These are phyloP conservation scores for Sarcophaga rosellei DNA, from an alignment of 2,888 invertebrate species.

Conservation along the genomic window DNA sequence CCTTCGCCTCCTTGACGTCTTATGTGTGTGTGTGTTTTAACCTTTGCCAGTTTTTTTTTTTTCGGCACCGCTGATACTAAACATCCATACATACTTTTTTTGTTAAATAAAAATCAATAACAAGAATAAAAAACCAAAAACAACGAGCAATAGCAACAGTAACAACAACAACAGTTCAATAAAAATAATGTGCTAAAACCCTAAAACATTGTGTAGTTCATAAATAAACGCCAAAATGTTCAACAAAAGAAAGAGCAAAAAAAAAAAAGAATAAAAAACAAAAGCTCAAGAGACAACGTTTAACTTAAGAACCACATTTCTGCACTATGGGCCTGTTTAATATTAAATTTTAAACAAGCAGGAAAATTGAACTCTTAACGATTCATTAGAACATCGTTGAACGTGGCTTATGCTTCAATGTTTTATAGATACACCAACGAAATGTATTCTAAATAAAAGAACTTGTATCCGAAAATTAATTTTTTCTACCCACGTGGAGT, in stretches of 20 bases:
- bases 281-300: conserved; percentile 43
- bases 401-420: too few relatives aligned
- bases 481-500: too few relatives aligned
- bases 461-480: too few relatives aligned
- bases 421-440: too few relatives aligned
- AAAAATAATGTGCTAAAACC: conserved; percentile 61
- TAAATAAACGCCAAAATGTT: conserved; percentile 63
- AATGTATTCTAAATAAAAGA: too few relatives aligned
- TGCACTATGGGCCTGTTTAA: conserved; percentile 31
- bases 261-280: neutral
- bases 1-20: neutral
- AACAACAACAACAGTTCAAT: neutral
- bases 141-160: neutral
- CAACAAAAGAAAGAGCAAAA: neutral
- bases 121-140: neutral
- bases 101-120: too few relatives aligned
- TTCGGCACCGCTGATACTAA: too few relatives aligned
- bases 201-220: conserved; percentile 67
- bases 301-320: conserved; percentile 17
- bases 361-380: too few relatives aligned
- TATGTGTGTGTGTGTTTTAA: neutral
- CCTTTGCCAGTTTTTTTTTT: neutral
- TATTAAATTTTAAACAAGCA: neutral
- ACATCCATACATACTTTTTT: neutral
- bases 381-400: too few relatives aligned